These are phyloP conservation scores for Hemistola chrysoprasaria DNA, from an alignment of 2,888 invertebrate species.

Conservation along the genomic window DNA sequence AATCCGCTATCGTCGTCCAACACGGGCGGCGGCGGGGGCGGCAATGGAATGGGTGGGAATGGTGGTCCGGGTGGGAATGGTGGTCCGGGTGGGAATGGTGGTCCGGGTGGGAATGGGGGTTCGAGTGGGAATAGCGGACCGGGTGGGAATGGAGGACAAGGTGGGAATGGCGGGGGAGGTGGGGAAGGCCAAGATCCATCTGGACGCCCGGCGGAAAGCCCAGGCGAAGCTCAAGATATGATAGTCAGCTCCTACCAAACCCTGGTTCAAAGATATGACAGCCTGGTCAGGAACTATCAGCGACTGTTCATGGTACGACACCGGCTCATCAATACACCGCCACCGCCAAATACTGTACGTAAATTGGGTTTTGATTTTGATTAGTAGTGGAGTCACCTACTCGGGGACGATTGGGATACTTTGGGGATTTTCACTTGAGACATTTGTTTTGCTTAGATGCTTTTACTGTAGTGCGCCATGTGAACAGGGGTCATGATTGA, in stretches of 20 bases:
- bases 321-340: slow-evolving; percentile 62
- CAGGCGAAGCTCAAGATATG: slow-evolving; percentile 61
- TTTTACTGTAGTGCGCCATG: too few species aligned
- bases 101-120: slow-evolving; percentile 8
- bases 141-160: not conserved
- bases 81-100: slow-evolving; percentile 33
- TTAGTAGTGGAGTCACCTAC: slow-evolving; percentile 20
- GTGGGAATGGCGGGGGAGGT: not conserved
- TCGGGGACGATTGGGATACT: too few species aligned
- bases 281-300: slow-evolving; percentile 75
- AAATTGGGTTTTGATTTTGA: slow-evolving; percentile 26
- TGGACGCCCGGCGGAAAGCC: slow-evolving; percentile 44
- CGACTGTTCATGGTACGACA: slow-evolving; percentile 74
- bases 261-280: slow-evolving; percentile 76
- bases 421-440: not conserved
- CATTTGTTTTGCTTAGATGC: too few species aligned
- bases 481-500: too few species aligned
- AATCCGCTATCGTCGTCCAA: slow-evolving; percentile 49
- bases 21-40: slow-evolving; percentile 31
- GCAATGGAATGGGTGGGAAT: slow-evolving; percentile 17
- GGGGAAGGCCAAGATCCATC: slow-evolving; percentile 5
- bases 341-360: slow-evolving; percentile 66
- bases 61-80: slow-evolving; percentile 46
- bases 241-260: slow-evolving; percentile 76
- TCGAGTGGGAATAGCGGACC: slow-evolving; percentile 5